These are phyloP conservation scores for Silurus meridionalis DNA, from an alignment of 2,113 vertebrate species.

Conservation along the genomic window DNA sequence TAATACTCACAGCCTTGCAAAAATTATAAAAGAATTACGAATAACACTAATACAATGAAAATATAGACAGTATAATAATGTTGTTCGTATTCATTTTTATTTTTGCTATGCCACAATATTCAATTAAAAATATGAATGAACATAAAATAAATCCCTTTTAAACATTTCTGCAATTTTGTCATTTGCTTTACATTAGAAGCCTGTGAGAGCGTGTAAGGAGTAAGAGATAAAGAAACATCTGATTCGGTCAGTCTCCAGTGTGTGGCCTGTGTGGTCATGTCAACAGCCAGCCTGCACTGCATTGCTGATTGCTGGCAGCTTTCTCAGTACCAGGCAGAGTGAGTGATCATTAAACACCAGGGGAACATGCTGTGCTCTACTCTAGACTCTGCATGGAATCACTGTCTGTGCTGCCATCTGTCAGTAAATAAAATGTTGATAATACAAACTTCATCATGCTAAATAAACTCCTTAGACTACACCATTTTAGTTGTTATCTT, in stretches of 20 bases:
- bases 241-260: neutral
- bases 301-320: constrained; percentile 21
- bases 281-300: neutral
- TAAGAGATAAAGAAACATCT: neutral
- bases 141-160: neutral
- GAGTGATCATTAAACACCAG: neutral
- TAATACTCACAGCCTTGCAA: neutral
- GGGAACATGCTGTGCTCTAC: neutral
- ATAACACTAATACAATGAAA: neutral
- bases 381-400: neutral
- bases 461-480: neutral
- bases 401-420: constrained; percentile 6
- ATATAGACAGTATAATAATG: no score
- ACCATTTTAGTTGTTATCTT: no score
- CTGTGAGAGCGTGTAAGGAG: neutral
- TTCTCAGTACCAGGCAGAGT: neutral
- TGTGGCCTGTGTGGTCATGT: constrained; percentile 7
- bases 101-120: neutral
- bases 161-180: neutral
- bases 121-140: neutral
- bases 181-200: neutral
- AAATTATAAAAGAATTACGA: neutral
- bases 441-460: neutral
- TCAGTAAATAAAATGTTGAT: constrained; percentile 15
- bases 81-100: neutral